Base-by-base conservation (phyloP, 2,888 invertebrate species). In the Synergus itoensis region DNA sequence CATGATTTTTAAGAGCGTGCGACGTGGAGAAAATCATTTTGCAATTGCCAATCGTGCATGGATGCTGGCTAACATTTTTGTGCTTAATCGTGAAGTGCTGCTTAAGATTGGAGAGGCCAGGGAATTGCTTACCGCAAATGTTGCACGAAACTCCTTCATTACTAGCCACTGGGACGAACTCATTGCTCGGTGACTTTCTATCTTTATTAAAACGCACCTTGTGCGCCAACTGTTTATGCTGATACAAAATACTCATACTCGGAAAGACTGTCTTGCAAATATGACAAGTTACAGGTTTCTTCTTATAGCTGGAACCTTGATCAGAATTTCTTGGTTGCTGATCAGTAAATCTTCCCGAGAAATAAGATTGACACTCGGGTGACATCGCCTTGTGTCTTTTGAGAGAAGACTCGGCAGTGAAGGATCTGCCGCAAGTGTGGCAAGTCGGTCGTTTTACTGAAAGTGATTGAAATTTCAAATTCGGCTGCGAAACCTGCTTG, bases 181-280 rank as follows among this genome's bases (percentile, higher is more conserved):
- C 93, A 48, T 41, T 80, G 48, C 18, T 64, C 75, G 36, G 79
- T 75, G 60, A 62, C 21, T 62, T 77, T 78, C 14, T 62, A 41
- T 60, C 16, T 77, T 84, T 87, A 11, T 60, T 78, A 79, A 93
- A 91, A 4, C 92, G 93, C 28, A 93, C 87, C 60, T 91, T 90
- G 85, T 95, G 94, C 84, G 94, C 85, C 4, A 84, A 93, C 86
- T 94, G 94, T 90, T 95, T 94, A 87, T 96, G 95, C 67, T 94
- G 94, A 53, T 94, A 94, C 41, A 95, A 90, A 0, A 95, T 94
- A 8, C 95, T 95, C 87, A 94, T 94, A 57, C 94, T 93, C 2
- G 95, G 94, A 87, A 95, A 95, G 78, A 94, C 93, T 84, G 94
- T 94, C 67, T 94, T 93, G 88, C 95, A 96, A 4, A 95, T 93